A percentile compares a stretch with the other conserved stretches of the same genome.
Conservation (phyloP, 2,888 invertebrate genomes). For the Pheosia gnoma region DNA sequence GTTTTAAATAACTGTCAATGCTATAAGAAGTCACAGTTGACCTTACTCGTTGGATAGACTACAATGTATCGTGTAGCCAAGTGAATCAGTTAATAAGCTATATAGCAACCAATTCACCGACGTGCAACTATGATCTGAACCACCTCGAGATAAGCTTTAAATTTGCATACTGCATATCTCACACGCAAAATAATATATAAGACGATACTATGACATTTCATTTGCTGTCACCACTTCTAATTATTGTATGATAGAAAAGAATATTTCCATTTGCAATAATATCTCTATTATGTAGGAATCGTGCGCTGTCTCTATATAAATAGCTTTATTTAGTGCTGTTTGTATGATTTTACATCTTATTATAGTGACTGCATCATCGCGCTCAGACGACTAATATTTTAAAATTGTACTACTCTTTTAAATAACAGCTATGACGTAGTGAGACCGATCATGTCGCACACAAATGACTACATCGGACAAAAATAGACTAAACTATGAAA, state of each 20-base stretch:
- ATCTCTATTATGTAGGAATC: constrained; percentile 15
- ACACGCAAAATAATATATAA: not conserved
- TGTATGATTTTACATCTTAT: constrained; percentile 22
- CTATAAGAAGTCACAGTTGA: too few species aligned
- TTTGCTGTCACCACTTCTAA: constrained; percentile 45
- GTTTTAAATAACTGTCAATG: too few species aligned
- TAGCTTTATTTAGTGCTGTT: constrained; percentile 32
- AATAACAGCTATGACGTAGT: constrained; percentile 53
- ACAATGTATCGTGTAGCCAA: too few species aligned
- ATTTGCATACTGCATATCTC: constrained; percentile 22
- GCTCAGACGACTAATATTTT: constrained; percentile 42
- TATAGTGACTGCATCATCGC: constrained; percentile 38
- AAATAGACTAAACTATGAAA: too few species aligned
- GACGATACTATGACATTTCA: constrained; percentile 4
- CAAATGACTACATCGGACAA: not conserved
- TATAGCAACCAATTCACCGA: too few species aligned
- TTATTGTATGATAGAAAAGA: constrained; percentile 40
- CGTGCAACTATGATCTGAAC: too few species aligned
- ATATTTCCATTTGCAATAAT: constrained; percentile 23
- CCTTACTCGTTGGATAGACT: too few species aligned
- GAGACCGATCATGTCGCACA: not conserved
- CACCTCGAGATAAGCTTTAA: not conserved
- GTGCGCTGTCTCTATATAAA: constrained; percentile 40
- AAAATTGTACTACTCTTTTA: constrained; percentile 56
- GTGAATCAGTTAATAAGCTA: too few species aligned